Evolutionary conservation across 1,140 invertebrate species (phyloP), one percentile per base, ranked within the genome.

Genomic region (Ceratosolen fusciceps): DNA sequence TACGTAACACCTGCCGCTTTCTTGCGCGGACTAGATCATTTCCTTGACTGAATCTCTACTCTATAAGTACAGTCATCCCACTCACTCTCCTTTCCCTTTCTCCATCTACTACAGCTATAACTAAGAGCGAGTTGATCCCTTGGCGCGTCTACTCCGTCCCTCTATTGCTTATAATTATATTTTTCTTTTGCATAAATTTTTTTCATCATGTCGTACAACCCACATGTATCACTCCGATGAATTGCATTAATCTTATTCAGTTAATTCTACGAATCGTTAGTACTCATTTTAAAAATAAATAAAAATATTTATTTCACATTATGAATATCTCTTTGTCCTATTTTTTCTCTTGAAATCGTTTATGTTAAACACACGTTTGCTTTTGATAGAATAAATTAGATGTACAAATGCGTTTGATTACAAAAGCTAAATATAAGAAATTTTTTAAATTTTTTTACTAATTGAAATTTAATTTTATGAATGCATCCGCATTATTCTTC

Each of bases 11-110:
- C 58, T 60, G 29, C 58, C 7, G 26, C 58, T 31, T 60, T 60
- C 58, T 60, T 60, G 29, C 26, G 14, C 26, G 31, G 58, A 60
- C 58, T 60, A 26, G 58, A 14, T 60, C 58, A 60, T 60, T 60
- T 60, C 58, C 58, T 60, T 26, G 26, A 60, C 24, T 31, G 4
- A 26, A 12, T 10, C 29, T 31, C 26, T 58, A 24, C 1, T 58
- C 39, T 5, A 26, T 24, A 12, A 58, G 1, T 26, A 10, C n/a
- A 58, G 54, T 58, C 29, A 16, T 60, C 29, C 58, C 58, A 60
- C 58, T 60, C 12, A 34, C 58, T 60, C n/a, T 60, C 58, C 26
- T 4, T 16, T 60, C 58, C 58, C 29, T n/a, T n/a, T 60, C 29
- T 31, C 58, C 2, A 10, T 0, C 0, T 31, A 26, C 19, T 31